Base-by-base conservation (phyloP, 2,888 invertebrate species). In the Leptinotarsa tumamoca region DNA sequence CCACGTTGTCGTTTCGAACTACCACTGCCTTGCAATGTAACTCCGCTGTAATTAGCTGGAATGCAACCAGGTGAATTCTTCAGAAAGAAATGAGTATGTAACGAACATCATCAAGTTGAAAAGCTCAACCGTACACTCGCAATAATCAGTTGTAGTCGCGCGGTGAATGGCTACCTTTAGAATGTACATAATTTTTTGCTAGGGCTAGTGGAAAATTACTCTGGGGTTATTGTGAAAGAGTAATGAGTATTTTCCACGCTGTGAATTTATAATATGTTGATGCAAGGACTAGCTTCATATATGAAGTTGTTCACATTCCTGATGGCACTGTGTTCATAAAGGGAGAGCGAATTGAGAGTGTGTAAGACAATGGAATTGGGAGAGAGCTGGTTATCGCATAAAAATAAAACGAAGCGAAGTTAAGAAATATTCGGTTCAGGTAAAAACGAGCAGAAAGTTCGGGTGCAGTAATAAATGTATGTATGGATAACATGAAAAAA, bases 161-260 rank as follows among this genome's bases (percentile, higher is more conserved):
- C 58, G 23, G 23, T 58, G 58, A 27, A 58, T 58, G 58, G 23
- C 14, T 21, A 23, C 27, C 58, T 58, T 58, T 58, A 58, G 58
- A 23, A 13, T 63, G 15, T 33, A n/a, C 17, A 43, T 33, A 63
- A 43, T 43, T 63, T 63, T 63, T 43, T 63, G 33, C 43, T 43
- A 43, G 43, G 33, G 43, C 43, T 63, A 33, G 63, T 63, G 63
- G 43, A 63, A 43, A 63, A 63, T 63, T 63, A 43, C 33, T 10
- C 63, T 14, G 33, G n/a, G n/a, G 63, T 63, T 27, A 58, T 63
- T 43, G 43, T 63, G 27, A 18, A 43, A 63, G 43, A n/a, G 13
- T 63, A 43, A 63, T 63, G 63, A 63, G 18, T 33, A n/a, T 63
- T 63, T 63, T 63, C 27, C 43, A n/a, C 4, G 43, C 33, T 63